Conservation (phyloP, 2,113 vertebrate genomes). For the Nematolebias whitei region DNA sequence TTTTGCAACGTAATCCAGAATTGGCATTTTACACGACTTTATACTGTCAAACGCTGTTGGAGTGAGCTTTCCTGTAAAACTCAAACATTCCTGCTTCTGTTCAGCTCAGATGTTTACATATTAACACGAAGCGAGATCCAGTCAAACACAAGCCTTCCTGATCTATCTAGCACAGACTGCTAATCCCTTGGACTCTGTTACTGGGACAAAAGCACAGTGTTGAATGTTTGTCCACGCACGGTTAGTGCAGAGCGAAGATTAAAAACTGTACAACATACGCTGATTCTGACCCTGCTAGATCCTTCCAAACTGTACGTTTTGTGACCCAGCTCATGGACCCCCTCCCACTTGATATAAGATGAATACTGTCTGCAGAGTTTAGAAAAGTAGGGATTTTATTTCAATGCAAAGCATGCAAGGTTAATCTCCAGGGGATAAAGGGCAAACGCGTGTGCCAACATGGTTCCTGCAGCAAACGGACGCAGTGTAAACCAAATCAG, state of each 20-base stretch:
- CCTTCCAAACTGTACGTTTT: background rate
- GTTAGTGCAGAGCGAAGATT: constrained; percentile 54
- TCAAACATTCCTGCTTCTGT: background rate
- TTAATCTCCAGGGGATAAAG: constrained; percentile 17
- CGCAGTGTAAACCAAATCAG: background rate
- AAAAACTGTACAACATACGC: constrained; percentile 35
- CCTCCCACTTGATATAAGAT: background rate
- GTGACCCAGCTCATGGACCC: background rate
- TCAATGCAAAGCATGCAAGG: background rate
- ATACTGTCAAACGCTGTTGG: background rate
- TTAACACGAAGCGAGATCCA: constrained; percentile 7
- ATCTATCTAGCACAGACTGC: constrained; percentile 36
- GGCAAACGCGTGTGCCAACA: background rate
- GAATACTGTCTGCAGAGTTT: background rate
- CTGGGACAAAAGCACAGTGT: constrained; percentile 51
- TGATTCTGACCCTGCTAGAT: constrained; percentile 46
- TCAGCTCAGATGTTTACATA: constrained; percentile 10
- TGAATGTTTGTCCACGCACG: constrained; percentile 46
- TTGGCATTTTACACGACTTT: background rate
- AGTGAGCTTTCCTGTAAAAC: background rate
- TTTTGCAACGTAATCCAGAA: background rate
- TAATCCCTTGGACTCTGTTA: constrained; percentile 68
- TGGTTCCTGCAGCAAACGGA: background rate
- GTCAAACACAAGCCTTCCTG: constrained; percentile 37
- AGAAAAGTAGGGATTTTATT: background rate